Evolutionary conservation across 2,888 invertebrate species (phyloP).

Genomic region (Cyaniris semiargus): DNA sequence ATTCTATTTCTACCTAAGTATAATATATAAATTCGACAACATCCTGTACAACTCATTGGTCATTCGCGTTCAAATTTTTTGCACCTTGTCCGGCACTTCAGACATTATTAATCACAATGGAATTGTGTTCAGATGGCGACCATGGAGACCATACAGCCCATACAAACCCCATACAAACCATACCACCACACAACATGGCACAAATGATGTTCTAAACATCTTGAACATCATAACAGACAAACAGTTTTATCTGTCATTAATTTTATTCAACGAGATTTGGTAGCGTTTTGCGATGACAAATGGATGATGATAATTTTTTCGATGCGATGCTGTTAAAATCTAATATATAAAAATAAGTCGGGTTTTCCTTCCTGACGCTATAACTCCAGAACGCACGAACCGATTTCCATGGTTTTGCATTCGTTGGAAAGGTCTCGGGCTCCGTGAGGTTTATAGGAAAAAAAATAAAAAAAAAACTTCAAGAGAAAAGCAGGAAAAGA

Average conservation of each 20-base stretch:
- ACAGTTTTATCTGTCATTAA: conserved; percentile 28
- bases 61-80: conserved; percentile 69
- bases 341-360: too few species aligned
- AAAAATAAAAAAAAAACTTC: too few species aligned
- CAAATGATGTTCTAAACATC: conserved; percentile 39
- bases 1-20: too few species aligned
- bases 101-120: conserved; percentile 61
- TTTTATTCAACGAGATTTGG: conserved; percentile 7
- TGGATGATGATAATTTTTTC: not conserved
- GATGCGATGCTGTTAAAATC: too few species aligned
- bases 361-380: too few species aligned
- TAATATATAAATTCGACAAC: too few species aligned
- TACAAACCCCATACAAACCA: not conserved
- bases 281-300: not conserved
- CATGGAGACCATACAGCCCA: conserved; percentile 42
- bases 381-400: too few species aligned
- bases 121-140: conserved; percentile 47
- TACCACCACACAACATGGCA: conserved; percentile 18
- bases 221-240: conserved; percentile 26
- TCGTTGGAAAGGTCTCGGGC: too few species aligned
- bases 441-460: too few species aligned
- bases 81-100: conserved; percentile 60
- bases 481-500: too few species aligned
- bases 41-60: conserved; percentile 58
- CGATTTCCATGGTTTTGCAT: too few species aligned